phyloP scores from a whole-genome alignment of 2,797 vertebrate species.

The Bryconaethiops microstoma region DNA sequence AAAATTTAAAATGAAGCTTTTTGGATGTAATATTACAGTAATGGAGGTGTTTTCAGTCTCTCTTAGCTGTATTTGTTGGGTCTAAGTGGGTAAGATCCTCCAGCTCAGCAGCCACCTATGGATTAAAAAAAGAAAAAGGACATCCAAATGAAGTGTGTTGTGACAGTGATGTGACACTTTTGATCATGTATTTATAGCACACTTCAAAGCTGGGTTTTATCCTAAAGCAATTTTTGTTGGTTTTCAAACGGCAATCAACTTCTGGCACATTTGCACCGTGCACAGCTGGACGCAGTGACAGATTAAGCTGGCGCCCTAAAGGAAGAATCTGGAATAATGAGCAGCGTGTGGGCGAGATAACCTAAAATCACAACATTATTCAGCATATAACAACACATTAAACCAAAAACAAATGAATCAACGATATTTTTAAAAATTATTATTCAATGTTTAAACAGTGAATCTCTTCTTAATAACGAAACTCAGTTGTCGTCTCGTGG shows the following conservation, averaged over 20 bases:
- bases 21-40: background rate
- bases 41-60: background rate
- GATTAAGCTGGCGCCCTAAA: background rate
- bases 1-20: background rate
- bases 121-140: slow-evolving; percentile 28
- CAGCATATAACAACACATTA: too few relatives aligned
- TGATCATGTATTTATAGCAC: slow-evolving; percentile 2
- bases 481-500: too few relatives aligned
- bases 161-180: background rate
- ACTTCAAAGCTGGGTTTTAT: background rate
- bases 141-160: background rate
- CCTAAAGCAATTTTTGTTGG: background rate
- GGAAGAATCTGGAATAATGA: background rate
- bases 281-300: background rate
- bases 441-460: too few relatives aligned
- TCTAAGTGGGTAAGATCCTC: slow-evolving; percentile 56
- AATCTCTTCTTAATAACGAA: too few relatives aligned
- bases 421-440: too few relatives aligned
- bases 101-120: slow-evolving; percentile 76
- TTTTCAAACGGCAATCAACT: background rate
- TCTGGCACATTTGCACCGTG: background rate
- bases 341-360: too few relatives aligned
- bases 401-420: too few relatives aligned
- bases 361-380: too few relatives aligned
- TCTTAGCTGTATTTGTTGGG: background rate